Percentiles rank a stretch among this genome's conserved stretches.
phyloP scores from a whole-genome alignment of 2,797 vertebrate genomes.

The Microhierax caerulescens region DNA sequence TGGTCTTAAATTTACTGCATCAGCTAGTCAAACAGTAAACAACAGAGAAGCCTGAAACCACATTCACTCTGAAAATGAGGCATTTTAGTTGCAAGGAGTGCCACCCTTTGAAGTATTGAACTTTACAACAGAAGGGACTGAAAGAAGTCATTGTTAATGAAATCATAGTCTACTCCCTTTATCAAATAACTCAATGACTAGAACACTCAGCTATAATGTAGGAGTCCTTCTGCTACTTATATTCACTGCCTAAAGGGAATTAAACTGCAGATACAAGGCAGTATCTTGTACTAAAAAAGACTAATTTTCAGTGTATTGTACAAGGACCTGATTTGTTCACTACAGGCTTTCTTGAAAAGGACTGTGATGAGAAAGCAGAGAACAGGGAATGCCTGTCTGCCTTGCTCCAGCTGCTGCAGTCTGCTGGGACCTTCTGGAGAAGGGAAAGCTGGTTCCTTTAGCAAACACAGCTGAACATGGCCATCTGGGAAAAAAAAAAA shows the following conservation, averaged over 20 bases:
- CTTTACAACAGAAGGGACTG: not conserved
- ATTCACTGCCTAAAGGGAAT: not conserved
- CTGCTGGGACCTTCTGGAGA: not conserved
- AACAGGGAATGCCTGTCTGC: not conserved
- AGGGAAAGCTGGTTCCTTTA: not conserved
- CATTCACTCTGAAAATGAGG: not conserved
- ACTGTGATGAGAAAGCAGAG: not conserved
- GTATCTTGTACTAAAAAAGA: no score
- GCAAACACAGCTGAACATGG: not conserved
- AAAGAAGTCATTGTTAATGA: not conserved
- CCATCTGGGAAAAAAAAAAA: not conserved
- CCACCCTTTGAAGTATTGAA: not conserved
- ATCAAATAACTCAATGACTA: not conserved
- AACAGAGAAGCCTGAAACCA: not conserved
- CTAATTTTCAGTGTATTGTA: not conserved
- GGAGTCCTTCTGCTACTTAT: not conserved
- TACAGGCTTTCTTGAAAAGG: not conserved
- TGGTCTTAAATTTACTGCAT: not conserved
- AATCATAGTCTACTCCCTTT: not conserved
- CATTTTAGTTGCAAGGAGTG: not conserved
- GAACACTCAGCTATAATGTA: not conserved
- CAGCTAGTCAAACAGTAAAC: accelerated
- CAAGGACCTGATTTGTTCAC: not conserved
- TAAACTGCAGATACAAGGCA: not conserved
- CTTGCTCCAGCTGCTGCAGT: not conserved